phyloP scores from a whole-genome alignment of 2,113 vertebrate species.

The Girardinichthys multiradiatus region DNA sequence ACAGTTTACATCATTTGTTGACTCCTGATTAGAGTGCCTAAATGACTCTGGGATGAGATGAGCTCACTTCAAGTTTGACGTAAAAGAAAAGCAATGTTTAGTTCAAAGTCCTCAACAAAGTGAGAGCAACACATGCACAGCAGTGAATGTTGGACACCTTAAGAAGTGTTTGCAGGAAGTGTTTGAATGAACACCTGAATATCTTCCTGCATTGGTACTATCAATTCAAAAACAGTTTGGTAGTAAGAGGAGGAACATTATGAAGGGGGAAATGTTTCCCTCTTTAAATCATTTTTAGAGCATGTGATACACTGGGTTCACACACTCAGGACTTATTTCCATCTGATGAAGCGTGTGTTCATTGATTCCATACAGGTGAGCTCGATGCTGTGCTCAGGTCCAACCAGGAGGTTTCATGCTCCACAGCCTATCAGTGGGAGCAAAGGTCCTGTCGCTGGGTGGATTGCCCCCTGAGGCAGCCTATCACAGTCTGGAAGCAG shows the following conservation, averaged over 20 bases:
- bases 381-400: conserved; percentile 29
- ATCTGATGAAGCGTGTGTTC: background rate
- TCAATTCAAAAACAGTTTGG: no score
- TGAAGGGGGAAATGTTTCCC: background rate
- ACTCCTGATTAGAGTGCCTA: no score
- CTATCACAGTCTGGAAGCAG: conserved; percentile 61
- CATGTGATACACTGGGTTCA: background rate
- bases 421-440: conserved; percentile 62
- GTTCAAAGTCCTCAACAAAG: no score
- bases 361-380: conserved; percentile 52
- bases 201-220: no score
- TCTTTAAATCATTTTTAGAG: background rate
- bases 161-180: no score
- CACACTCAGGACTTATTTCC: background rate
- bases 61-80: no score
- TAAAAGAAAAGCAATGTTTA: no score
- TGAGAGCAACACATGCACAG: no score
- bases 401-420: conserved; percentile 49
- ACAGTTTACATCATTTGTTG: no score
- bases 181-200: no score
- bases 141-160: no score
- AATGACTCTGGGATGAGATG: no score
- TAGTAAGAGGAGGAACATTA: background rate
- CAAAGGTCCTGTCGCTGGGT: conserved; percentile 56
- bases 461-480: conserved; percentile 58